Base-by-base conservation (phyloP, 2,113 vertebrate genomes). In the Myiagra hebetior region DNA sequence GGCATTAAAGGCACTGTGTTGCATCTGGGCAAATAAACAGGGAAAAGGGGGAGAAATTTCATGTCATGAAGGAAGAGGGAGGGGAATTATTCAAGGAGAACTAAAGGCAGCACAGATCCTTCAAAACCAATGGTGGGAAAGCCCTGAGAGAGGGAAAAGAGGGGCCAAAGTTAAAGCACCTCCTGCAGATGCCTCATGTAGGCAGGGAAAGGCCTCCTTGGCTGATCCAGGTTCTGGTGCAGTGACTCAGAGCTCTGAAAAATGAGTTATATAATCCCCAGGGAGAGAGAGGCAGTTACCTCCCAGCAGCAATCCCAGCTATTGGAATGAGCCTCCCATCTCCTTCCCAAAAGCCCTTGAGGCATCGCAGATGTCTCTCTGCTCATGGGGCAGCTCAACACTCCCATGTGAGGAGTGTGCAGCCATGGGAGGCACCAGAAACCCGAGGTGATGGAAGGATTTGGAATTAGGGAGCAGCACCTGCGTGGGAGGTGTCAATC, bases 361-460 rank as follows among this genome's bases (percentile, higher is more conserved):
- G 70, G 60, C 52, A 59, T 28, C 33, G 9, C 76, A 63, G 31
- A 35, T 46, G 23, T 69, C 53, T 69, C 53, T 86, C 83, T 84
- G 55, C 67, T 88, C 24, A 1, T 41, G 69, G n/a, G 26, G 59
- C 67, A 88, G 37, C 28, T 75, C 2, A 0, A 0, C 0, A 3
- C n/a, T 69, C 4, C 65, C 50, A 8, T 11, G 24, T 42, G 50
- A 82, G 75, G n/a, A 56, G 10, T 7, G 22, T 72, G 50, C 39
- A 77, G 37, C 63, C 46, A 20, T 11, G 30, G 62, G 67, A 93
- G 75, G 63, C 86, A 77, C 80, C 23, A 74, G 83, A 83, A 93
- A 70, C 14, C 3, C 6, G 9, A 33, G 59, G 85, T 1, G 12
- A 52, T 1, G 11, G 70, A 53, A 62, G 13, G 49, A 53, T 46